Evolutionary conservation across 2,797 vertebrate genomes (phyloP), one percentile per base, ranked within the genome.

Genomic region (Gobionotothen gibberifrons): DNA sequence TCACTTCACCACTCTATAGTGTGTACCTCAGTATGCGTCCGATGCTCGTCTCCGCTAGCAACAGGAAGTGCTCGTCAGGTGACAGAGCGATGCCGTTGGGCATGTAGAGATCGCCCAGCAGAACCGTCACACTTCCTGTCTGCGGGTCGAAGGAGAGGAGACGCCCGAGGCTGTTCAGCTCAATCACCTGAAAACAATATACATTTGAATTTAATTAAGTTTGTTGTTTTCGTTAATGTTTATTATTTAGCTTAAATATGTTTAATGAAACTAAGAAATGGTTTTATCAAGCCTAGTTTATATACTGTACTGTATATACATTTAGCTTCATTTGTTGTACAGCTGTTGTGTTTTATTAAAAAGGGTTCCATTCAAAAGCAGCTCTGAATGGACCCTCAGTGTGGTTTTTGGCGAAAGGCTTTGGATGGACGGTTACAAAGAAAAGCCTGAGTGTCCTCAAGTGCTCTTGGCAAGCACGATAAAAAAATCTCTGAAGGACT

Each of bases 31-130:
- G 84, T 2, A 96, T 89, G 57, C 93, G 90, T 19, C 87, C 93
- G 1, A 93, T 82, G 82, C 95, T 95, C 26, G 93, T 95, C 87
- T 95, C 94, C 0, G 93, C 93, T 81, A 95, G 82, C 71, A 95
- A 51, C 74, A 95, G 79, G 83, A 93, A 93, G 68, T 81, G 39
- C 14, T 95, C 94, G 1, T 87, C 75, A 0, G 93, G 92, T 0
- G 93, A 94, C 60, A 94, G 84, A 0, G 69, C 93, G 43, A 95
- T 79, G 53, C 93, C 92, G 6, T 95, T 95, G 75, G 94, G 93
- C 93, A 93, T 94, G 81, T 93, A 94, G 56, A 95, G 92, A 9
- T 86, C 87, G 42, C 93, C 82, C 70, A 95, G 83, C 62, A 95
- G 82, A 0, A 77, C 92, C 21, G 2, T 65, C 58, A 92, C 91